These are phyloP conservation scores for Camarhynchus parvulus DNA, from an alignment of 2,113 vertebrate species.

Conservation along the genomic window DNA sequence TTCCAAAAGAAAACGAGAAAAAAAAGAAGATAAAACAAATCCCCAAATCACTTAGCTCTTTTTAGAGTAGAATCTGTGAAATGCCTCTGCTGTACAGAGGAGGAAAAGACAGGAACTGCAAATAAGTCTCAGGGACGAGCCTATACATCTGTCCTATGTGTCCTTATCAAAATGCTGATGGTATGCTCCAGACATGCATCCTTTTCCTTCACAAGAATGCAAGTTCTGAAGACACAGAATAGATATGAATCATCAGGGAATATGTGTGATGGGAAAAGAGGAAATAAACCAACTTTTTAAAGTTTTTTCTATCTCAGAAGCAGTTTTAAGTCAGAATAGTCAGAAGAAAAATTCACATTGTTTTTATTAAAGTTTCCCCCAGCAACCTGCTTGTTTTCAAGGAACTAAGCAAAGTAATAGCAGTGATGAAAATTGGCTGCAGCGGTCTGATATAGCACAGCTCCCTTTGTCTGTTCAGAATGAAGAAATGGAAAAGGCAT, in stretches of 20 bases:
- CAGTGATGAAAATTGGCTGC: background rate
- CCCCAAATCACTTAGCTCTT: background rate
- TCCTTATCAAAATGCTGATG: slow-evolving; percentile 29
- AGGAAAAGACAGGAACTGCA: background rate
- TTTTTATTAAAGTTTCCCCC: background rate
- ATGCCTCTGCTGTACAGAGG: background rate
- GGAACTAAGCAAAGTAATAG: background rate
- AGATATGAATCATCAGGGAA: background rate
- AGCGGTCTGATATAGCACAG: background rate
- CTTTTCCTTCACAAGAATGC: background rate
- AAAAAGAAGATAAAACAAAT: background rate
- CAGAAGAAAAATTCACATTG: background rate
- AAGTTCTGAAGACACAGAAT: background rate
- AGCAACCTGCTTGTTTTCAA: background rate
- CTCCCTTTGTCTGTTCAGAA: background rate
- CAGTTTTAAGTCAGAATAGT: background rate
- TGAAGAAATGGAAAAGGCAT: background rate
- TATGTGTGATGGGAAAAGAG: background rate
- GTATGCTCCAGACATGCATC: background rate
- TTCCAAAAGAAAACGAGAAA: background rate
- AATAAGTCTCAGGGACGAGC: background rate
- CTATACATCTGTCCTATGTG: background rate
- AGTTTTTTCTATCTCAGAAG: background rate
- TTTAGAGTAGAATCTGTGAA: background rate
- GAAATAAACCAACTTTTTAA: background rate